Conservation (phyloP, 2,797 vertebrate genomes). For the Yasuhikotakia modesta region DNA sequence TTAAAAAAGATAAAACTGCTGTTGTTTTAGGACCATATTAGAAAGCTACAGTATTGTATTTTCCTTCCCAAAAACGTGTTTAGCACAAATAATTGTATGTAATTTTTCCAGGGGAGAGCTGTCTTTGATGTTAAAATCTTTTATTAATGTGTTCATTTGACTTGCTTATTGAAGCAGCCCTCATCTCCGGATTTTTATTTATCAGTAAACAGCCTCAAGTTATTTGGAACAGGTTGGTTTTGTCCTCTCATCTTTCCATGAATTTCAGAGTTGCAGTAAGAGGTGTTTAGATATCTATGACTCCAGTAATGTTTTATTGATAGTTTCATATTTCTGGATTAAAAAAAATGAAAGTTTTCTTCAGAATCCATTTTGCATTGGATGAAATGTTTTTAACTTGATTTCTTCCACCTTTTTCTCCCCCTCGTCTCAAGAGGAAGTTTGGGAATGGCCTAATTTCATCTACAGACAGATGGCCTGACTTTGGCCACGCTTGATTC, state of each 20-base stretch:
- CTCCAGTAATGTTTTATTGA: slow-evolving; percentile 62
- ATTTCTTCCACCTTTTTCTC: slow-evolving; percentile 1
- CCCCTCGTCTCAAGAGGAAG: slow-evolving; percentile 6
- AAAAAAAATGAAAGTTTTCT: slow-evolving; percentile 42
- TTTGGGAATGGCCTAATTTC: slow-evolving; percentile 41
- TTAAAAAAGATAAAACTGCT: background rate
- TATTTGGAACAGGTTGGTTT: slow-evolving; percentile 62
- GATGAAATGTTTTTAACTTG: slow-evolving; percentile 18
- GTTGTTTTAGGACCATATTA: slow-evolving; percentile 10
- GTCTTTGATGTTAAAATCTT: slow-evolving; percentile 64
- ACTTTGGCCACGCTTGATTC: slow-evolving; percentile 24
- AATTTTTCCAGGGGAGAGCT: slow-evolving; percentile 36
- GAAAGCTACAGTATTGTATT: slow-evolving; percentile 13
- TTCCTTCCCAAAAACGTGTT: slow-evolving; percentile 34
- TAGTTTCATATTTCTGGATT: slow-evolving; percentile 59
- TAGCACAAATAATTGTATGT: slow-evolving; percentile 41
- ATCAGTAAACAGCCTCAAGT: slow-evolving; percentile 63
- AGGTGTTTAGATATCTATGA: slow-evolving; percentile 47
- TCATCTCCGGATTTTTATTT: slow-evolving; percentile 59
- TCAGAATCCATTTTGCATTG: slow-evolving; percentile 41
- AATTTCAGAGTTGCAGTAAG: slow-evolving; percentile 51
- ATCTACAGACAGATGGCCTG: slow-evolving; percentile 1
- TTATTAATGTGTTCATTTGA: slow-evolving; percentile 66
- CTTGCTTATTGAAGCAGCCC: slow-evolving; percentile 48
- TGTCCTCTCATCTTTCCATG: slow-evolving; percentile 58